Evolutionary conservation across 2,797 vertebrate genomes (phyloP).

Genomic region (Ispidina picta): DNA sequence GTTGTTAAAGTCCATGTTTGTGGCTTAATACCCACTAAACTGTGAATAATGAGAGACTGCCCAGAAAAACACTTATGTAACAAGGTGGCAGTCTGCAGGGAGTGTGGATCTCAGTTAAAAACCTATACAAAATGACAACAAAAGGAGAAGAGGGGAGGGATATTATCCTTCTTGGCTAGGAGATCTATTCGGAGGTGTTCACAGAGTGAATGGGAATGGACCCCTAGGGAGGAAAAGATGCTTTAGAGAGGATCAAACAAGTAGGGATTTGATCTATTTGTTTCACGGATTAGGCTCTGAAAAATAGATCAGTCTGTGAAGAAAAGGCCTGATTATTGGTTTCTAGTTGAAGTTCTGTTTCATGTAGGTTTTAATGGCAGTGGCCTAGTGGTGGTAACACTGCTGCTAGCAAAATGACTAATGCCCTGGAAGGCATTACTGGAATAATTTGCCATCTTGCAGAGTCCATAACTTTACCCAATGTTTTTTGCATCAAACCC

Average conservation of each 20-base stretch:
- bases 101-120: background rate
- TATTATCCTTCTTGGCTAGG: background rate
- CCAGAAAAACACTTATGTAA: background rate
- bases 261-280: background rate
- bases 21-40: background rate
- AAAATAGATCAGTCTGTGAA: background rate
- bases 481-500: background rate
- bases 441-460: background rate
- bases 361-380: background rate
- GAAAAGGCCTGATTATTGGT: background rate
- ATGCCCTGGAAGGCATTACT: background rate
- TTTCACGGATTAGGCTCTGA: background rate
- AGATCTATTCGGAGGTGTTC: background rate
- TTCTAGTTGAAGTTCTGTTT: background rate
- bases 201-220: background rate
- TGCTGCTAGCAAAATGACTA: constrained; percentile 2
- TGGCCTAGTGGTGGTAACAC: background rate
- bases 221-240: background rate
- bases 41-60: background rate
- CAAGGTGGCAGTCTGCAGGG: background rate
- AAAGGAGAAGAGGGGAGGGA: background rate
- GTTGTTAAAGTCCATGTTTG: background rate
- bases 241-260: background rate
- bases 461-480: background rate
- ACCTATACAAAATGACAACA: background rate